Evolutionary conservation across 2,888 invertebrate genomes (phyloP), one percentile per base, ranked within the genome.

Genomic region (Desoria tigrina): DNA sequence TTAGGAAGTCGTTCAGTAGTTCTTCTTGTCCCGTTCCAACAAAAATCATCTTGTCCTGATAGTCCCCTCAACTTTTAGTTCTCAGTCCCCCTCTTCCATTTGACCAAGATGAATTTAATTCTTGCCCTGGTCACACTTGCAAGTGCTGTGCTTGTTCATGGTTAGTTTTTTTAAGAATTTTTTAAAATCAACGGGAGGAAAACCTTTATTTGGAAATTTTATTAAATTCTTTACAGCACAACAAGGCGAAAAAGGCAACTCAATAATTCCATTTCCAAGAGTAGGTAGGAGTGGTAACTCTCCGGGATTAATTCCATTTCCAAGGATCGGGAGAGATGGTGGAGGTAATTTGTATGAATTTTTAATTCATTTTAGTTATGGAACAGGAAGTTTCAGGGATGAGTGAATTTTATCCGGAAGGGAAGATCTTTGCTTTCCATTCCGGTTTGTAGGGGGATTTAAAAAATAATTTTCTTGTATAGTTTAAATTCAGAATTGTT

Each of bases 181-280:
- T 53, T 54, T 59, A 39, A 39, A n/a, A 42, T 16, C 23, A 53
- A 27, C 14, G 61, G 6, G 39, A 28, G 21, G 23, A 24, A 37
- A 42, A 16, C n/a, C n/a, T 18, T 28, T 18, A 54, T 18, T 57
- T 27, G 1, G 26, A 14, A 11, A 26, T 11, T 24, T 4, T 4
- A 6, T 51, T 14, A 24, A 51, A 14, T 56, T 26, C 27, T 45
- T 45, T 24, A 45, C 55, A 74, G 74, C 69, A 18, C 74, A 74
- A 61, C 70, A 70, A 63, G 53, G 67, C 58, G 75, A 75, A 54
- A 75, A 75, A 65, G 70, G 72, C 37, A 71, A 71, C 39, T 75
- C 75, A 32, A 72, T 76, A 21, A 76, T 76, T 66, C 75, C 76
- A 1, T 76, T 74, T 57, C 76, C 76, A 24, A 61, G 76, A 45